Conservation (phyloP, 2,113 vertebrate species). For the Etheostoma spectabile region DNA sequence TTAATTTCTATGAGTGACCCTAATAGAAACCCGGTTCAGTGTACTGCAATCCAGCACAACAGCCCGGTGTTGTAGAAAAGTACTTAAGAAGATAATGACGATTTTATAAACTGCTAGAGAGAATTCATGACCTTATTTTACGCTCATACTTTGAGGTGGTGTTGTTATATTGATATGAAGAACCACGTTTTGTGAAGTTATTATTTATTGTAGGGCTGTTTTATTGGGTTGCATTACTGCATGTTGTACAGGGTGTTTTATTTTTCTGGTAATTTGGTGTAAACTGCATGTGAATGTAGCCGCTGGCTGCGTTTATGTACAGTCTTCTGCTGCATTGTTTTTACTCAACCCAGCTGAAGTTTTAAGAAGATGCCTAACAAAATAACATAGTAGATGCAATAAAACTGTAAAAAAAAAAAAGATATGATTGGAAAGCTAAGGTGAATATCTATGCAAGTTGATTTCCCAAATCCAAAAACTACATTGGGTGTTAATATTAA, state of each 20-base stretch:
- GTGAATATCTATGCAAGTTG: slow-evolving; percentile 63
- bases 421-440: slow-evolving; percentile 17
- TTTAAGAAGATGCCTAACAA: neutral
- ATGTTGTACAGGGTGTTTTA: neutral
- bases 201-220: neutral
- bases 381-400: slow-evolving; percentile 27
- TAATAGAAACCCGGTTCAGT: neutral
- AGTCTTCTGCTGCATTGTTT: neutral
- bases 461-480: slow-evolving; percentile 2
- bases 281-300: slow-evolving; percentile 14
- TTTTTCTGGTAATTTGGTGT: slow-evolving; percentile 10
- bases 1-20: slow-evolving; percentile 3
- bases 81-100: neutral
- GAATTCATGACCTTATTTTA: neutral
- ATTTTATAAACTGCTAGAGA: neutral
- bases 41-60: neutral
- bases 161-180: neutral
- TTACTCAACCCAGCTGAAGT: neutral
- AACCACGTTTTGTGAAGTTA: neutral
- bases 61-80: neutral
- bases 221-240: slow-evolving; percentile 3
- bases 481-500: neutral
- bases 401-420: neutral
- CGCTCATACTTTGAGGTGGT: neutral
- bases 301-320: neutral